Conservation (phyloP, 30 jellyfish, hydroid and myxozoan genomes). For the Aurelia aurita region DNA sequence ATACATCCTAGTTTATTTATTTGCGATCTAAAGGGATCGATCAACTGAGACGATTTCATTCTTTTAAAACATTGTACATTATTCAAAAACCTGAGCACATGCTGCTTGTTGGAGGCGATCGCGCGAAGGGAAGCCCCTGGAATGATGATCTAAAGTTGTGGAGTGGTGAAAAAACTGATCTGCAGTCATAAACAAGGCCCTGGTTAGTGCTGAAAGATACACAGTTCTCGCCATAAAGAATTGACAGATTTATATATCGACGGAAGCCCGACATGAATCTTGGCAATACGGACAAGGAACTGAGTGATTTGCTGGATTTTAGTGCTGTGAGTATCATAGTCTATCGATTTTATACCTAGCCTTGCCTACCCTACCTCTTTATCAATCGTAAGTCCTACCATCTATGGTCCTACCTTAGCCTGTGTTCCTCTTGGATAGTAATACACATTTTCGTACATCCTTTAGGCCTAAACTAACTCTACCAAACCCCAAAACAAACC, state of each 20-base stretch:
- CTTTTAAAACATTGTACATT: conserved; percentile 22
- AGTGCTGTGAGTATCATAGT: conserved; percentile 79
- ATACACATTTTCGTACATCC: too few species aligned
- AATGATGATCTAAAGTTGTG: background rate
- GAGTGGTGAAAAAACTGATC: too few species aligned
- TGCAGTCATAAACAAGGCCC: background rate
- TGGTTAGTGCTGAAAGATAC: conserved; percentile 28
- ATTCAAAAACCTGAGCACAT: conserved; percentile 35
- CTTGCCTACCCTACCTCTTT: too few species aligned
- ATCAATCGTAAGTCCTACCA: too few species aligned
- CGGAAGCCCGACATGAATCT: conserved; percentile 59
- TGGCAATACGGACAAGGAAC: conserved; percentile 85
- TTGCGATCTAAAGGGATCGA: conserved; percentile 40
- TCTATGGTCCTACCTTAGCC: too few species aligned
- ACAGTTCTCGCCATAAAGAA: conserved; percentile 6
- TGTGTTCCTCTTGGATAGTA: too few species aligned
- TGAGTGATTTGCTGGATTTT: conserved; percentile 92
- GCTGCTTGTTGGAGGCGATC: background rate
- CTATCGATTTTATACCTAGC: background rate
- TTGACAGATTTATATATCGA: background rate
- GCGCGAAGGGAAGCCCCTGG: conserved; percentile 11
- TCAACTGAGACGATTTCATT: conserved; percentile 35
- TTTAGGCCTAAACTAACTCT: too few species aligned
- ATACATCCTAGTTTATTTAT: background rate
- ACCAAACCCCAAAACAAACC: too few species aligned